A percentile compares a stretch with the other conserved stretches of the same genome.
phyloP scores from a whole-genome alignment of 2,888 invertebrate species.

The Amiota communis region DNA sequence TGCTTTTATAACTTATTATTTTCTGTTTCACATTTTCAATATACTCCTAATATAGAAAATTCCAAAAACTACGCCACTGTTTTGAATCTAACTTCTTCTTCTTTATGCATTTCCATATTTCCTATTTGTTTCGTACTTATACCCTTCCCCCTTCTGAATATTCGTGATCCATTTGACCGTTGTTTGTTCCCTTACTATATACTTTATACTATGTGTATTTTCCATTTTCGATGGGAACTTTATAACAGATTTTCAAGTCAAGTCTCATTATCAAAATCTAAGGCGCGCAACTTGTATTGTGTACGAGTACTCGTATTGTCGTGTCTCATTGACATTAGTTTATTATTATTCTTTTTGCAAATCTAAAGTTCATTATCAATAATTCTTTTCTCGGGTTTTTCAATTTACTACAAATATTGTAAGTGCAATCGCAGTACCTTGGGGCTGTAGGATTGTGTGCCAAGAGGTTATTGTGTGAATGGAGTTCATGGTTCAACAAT shows the following conservation, averaged over 20 bases:
- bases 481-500: conserved; percentile 15
- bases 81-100: too few species aligned
- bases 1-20: too few species aligned
- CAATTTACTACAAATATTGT: conserved; percentile 1
- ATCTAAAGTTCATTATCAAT: conserved; percentile 53
- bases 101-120: too few species aligned
- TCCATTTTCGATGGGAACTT: conserved; percentile 50
- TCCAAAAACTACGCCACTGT: too few species aligned
- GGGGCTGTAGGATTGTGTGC: background rate
- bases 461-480: conserved; percentile 19
- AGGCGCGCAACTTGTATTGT: background rate
- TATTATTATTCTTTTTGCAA: conserved; percentile 13
- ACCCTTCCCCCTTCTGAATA: background rate
- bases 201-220: too few species aligned
- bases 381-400: conserved; percentile 7
- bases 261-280: conserved; percentile 23
- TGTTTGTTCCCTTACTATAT: background rate
- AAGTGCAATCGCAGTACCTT: conserved; percentile 2
- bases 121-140: background rate
- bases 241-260: conserved; percentile 24
- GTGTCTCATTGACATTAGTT: conserved; percentile 57
- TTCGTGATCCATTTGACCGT: conserved; percentile 60
- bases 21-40: too few species aligned
- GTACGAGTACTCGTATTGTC: conserved; percentile 44
- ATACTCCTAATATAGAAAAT: too few species aligned